Evolutionary conservation across 2,888 invertebrate species (phyloP).

Genomic region (Selenia dentaria): DNA sequence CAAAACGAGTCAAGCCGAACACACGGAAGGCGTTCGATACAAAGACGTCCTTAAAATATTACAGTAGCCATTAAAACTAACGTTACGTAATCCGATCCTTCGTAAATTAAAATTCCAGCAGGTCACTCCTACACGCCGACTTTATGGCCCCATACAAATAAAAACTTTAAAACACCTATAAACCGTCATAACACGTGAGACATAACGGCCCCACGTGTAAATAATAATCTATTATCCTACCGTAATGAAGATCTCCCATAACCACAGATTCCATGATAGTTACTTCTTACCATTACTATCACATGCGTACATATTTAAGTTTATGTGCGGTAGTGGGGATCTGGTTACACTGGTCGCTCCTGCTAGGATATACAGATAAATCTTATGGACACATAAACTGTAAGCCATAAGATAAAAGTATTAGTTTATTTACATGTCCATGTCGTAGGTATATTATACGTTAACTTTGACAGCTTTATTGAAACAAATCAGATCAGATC

Average conservation of each 20-base stretch:
- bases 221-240: conserved; percentile 11
- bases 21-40: conserved; percentile 4
- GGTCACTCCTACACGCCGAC: conserved; percentile 32
- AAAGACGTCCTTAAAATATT: conserved; percentile 18
- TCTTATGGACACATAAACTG: conserved; percentile 19
- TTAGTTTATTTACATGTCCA: not conserved
- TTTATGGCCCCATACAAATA: conserved; percentile 30
- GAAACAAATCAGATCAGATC: conserved; percentile 7
- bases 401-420: too few species aligned
- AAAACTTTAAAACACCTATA: conserved; percentile 29
- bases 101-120: conserved; percentile 29
- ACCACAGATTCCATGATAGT: not conserved
- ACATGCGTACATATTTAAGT: not conserved
- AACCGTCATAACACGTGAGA: conserved; percentile 25
- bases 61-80: conserved; percentile 18
- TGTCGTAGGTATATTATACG: conserved; percentile 7
- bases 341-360: conserved; percentile 2
- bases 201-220: conserved; percentile 24
- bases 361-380: conserved; percentile 17
- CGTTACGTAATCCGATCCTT: conserved; percentile 26
- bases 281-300: not conserved
- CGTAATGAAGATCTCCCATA: conserved; percentile 1
- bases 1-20: not conserved
- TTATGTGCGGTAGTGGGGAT: not conserved
- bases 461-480: conserved; percentile 4